Base-by-base conservation (phyloP, 2,797 vertebrate genomes). In the Valencia hispanica region DNA sequence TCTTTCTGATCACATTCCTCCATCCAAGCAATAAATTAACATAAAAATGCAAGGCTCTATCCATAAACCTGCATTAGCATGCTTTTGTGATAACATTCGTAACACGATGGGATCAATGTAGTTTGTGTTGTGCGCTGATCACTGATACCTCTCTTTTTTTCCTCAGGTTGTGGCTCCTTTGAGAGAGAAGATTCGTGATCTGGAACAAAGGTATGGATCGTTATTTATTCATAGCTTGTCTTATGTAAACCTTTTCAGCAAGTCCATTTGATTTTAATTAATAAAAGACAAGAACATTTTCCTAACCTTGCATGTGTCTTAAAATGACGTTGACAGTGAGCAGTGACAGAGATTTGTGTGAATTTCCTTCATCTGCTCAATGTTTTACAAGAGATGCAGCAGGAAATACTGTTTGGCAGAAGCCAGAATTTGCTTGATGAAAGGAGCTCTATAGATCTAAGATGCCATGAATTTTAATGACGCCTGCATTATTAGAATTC, bases 161-260 rank as follows among this genome's bases (percentile, higher is more conserved):
- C 61, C 66, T 94, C 81, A 99, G 98, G 96, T 95, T 72, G 92
- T 99, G 88, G 97, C 96, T 79, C 98, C 98, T 79, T 95, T 99
- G 72, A 96, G 96, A 92, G 98, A 99, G 86, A 99, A 99, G 94
- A 99, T 99, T 88, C 96, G 94, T 87, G 97, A 99, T 91, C 94
- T 99, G 82, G 98, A 99, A 88, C 97, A 98, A 91, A 99, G 98
- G 98, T 98, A 95, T 4, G 92, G 84, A 73, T 86, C 8, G 61
- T 10, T 27, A 27, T 53, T 27, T 75, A 7, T 34, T 32, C 15
- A 39, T 22, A n/a, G 11, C 34, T n/a, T 17, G 34, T 55, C 43
- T 11, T 25, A 32, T 6, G 51, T 34, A 55, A 5, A 41, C 25
- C 34, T 41, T 57, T 27, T 27, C 8, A 63, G 18, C 12, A 18